These are phyloP conservation scores for Bradypus variegatus DNA, from an alignment of 2,797 vertebrate species.

Conservation along the genomic window DNA sequence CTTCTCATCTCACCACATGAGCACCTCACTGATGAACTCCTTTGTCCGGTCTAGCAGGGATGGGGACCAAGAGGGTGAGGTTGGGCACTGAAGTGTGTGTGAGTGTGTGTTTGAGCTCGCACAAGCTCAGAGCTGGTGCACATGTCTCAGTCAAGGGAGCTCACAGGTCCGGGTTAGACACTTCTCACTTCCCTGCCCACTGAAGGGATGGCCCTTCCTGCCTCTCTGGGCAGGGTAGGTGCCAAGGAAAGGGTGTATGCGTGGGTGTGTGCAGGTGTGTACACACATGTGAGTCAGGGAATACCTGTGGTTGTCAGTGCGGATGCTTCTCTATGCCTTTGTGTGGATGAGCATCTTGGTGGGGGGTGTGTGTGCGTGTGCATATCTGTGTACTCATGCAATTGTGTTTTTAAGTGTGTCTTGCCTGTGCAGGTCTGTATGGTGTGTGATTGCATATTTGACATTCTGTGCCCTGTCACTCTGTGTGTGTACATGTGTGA, in stretches of 20 bases:
- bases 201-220: neutral
- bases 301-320: constrained; percentile 47
- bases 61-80: constrained; percentile 20
- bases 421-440: neutral
- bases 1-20: constrained; percentile 48
- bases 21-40: constrained; percentile 40
- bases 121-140: constrained; percentile 31
- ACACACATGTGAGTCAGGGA: constrained; percentile 73
- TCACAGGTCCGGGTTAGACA: neutral
- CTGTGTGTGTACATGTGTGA: neutral
- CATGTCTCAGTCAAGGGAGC: neutral
- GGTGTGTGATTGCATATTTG: neutral
- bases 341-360: neutral
- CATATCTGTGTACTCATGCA: neutral
- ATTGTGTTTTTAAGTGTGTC: constrained; percentile 10
- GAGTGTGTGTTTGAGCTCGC: neutral
- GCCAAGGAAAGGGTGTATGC: neutral
- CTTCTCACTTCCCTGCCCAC: neutral
- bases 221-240: neutral
- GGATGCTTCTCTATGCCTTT: neutral
- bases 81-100: neutral
- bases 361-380: neutral
- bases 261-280: constrained; percentile 66
- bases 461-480: neutral
- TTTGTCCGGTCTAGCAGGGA: constrained; percentile 44